Evolutionary conservation across 2,113 vertebrate species (phyloP).

Genomic region (Stigmatopora argus): DNA sequence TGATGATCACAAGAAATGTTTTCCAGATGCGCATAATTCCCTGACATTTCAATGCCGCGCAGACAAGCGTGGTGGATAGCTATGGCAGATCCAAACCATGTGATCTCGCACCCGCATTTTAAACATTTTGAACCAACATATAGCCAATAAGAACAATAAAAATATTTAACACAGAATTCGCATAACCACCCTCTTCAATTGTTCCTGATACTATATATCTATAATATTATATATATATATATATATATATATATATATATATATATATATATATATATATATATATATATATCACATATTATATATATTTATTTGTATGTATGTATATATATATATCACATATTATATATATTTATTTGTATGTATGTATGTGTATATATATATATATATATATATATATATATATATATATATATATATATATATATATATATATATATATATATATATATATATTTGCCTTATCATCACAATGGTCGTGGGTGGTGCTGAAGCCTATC

Average conservation of each 20-base stretch:
- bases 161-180: background rate
- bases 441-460: background rate
- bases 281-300: background rate
- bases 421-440: background rate
- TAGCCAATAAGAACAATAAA: no score
- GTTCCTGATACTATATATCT: background rate
- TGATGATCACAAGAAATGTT: background rate
- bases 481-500: no score
- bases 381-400: background rate
- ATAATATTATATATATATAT: background rate
- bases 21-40: conserved; percentile 8
- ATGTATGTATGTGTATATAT: background rate
- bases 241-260: no score
- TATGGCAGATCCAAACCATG: conserved; percentile 9
- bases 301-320: background rate
- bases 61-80: conserved; percentile 13
- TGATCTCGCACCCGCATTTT: conserved; percentile 1
- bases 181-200: background rate
- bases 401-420: background rate
- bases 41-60: conserved; percentile 13
- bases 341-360: background rate
- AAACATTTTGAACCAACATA: conserved; percentile 1
- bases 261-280: no score
- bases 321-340: background rate
- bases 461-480: no score